Evolutionary conservation across 2,797 vertebrate genomes (phyloP).

Genomic region (Dendrocincla fuliginosa): DNA sequence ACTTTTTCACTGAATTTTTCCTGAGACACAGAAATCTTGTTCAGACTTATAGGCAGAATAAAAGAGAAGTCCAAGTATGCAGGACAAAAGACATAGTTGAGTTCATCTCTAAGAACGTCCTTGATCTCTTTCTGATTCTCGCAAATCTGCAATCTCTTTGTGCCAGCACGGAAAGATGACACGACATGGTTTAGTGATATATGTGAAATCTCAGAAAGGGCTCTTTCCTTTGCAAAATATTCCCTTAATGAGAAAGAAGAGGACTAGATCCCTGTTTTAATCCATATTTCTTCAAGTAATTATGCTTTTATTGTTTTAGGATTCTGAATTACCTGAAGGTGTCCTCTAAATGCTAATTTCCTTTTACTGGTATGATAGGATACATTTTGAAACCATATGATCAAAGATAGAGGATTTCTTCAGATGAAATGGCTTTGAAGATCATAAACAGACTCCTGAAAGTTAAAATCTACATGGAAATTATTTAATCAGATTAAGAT

Average conservation of each 20-base stretch:
- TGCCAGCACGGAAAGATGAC: background rate
- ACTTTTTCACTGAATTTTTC: background rate
- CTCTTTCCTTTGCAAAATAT: background rate
- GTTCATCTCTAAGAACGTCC: background rate
- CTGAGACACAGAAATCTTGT: background rate
- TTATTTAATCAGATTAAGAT: constrained; percentile 30
- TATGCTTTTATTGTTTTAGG: background rate
- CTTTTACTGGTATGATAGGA: background rate
- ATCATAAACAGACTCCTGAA: background rate
- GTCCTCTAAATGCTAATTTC: background rate
- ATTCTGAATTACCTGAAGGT: constrained; percentile 15
- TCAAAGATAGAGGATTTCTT: background rate
- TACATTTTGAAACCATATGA: constrained; percentile 22
- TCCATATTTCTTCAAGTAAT: background rate
- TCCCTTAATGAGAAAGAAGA: background rate
- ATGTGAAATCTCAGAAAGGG: background rate
- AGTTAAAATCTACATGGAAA: constrained; percentile 6
- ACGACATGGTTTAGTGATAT: background rate
- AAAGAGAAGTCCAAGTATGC: background rate
- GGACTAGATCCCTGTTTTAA: background rate
- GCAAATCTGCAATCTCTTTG: background rate
- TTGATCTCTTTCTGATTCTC: background rate
- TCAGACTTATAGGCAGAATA: background rate
- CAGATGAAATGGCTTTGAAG: constrained; percentile 14
- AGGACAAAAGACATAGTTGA: background rate